Evolutionary conservation across 2,888 invertebrate species (phyloP).

Genomic region (Tolmerus cingulatus): DNA sequence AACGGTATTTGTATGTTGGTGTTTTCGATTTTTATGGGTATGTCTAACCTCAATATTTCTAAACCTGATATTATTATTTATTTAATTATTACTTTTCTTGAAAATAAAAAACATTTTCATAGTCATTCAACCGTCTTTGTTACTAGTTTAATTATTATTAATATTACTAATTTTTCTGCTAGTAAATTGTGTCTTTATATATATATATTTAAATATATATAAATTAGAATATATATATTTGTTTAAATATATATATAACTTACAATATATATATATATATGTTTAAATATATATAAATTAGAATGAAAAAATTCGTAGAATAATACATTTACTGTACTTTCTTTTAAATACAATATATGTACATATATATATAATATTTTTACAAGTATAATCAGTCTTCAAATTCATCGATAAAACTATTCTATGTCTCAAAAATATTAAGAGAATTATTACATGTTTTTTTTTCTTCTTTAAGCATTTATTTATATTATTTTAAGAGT

Average conservation of each 20-base stretch:
- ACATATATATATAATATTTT: background rate
- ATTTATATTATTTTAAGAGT: background rate
- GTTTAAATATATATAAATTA: background rate
- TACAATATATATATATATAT: background rate
- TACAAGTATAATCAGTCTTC: slow-evolving; percentile 38
- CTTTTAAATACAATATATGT: background rate
- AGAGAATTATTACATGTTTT: background rate
- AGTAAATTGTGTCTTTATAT: background rate
- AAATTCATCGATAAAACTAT: slow-evolving; percentile 34
- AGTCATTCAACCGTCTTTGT: background rate
- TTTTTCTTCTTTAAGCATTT: background rate
- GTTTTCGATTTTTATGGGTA: background rate
- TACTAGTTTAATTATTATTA: background rate
- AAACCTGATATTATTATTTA: background rate
- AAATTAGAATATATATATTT: background rate
- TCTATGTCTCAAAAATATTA: slow-evolving; percentile 34
- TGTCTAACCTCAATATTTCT: no score
- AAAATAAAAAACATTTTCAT: background rate
- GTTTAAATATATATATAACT: background rate
- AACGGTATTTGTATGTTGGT: no score
- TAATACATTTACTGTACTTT: background rate
- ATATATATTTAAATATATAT: background rate
- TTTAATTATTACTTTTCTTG: background rate
- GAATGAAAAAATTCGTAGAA: slow-evolving; percentile 6
- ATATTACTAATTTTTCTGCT: background rate